These are phyloP conservation scores for Paramuricea clavata DNA, from an alignment of 92 coral and sea anemone species.

Conservation along the genomic window DNA sequence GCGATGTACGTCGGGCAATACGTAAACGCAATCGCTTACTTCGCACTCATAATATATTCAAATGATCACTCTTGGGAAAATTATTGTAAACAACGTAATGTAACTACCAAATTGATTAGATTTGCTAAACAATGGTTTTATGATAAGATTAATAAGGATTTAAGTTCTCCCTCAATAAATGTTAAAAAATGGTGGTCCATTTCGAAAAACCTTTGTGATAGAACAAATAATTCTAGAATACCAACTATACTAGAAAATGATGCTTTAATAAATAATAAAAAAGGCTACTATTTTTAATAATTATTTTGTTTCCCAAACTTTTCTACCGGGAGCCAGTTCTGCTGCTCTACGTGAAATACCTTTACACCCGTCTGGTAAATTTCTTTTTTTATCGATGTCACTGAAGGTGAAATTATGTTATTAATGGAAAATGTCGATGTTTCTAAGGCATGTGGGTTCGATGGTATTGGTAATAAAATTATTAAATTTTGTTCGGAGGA, in stretches of 20 bases:
- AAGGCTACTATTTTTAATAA: slow-evolving; percentile 13
- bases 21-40: no score
- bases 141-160: not conserved
- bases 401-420: not conserved
- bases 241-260: not conserved
- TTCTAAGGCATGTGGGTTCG: not conserved
- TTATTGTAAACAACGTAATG: no score
- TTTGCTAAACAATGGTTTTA: no score
- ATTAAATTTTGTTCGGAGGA: not conserved
- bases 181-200: not conserved
- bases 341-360: not conserved
- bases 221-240: no score
- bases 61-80: no score
- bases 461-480: not conserved
- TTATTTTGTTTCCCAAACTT: slow-evolving; percentile 1
- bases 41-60: no score
- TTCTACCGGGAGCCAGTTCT: not conserved
- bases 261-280: not conserved
- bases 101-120: no score
- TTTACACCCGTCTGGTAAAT: not conserved
- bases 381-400: not conserved
- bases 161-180: not conserved
- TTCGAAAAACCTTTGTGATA: not conserved
- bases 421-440: not conserved
- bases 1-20: no score